Base-by-base conservation (phyloP, 2,797 vertebrate genomes). In the Diceros bicornis region DNA sequence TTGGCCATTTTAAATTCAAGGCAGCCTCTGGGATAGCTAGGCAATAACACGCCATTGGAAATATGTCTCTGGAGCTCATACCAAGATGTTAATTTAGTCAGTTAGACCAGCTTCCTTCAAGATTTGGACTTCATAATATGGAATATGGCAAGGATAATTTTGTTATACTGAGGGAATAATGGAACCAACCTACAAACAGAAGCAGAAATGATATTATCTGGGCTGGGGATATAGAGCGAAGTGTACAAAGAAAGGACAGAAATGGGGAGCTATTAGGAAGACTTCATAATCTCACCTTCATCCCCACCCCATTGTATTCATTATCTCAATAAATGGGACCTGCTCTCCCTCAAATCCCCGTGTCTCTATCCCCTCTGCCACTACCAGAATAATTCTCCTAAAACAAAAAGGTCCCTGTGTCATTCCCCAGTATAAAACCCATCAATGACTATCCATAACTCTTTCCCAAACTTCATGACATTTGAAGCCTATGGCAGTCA, bases 1-100 rank as follows among this genome's bases (percentile, higher is more conserved):
- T 87, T 96, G 75, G 11, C 17, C 55, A 84, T 66, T 97, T 90
- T 52, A 92, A 81, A 84, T 79, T 47, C 16, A 6, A 41, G 14
- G 6, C 9, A 62, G 16, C 3, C 25, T 90, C 75, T 84, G 44
- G 37, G 37, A 50, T 84, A 87, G n/a, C 21, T 17, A 84, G 68
- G 27, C 37, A 84, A 47, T 66, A 79, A 85, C 29, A 95, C 21
- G 7, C 6, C 55, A 37, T 29, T 84, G 29, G 29, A 66, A 23
- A 34, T 34, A 50, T 25, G 29, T 23, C 27, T 59, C 25, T 81
- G 85, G 62, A 55, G 27, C 7, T 75, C 47, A 25, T 55, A 71
- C 8, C 29, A 90, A 81, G 68, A 41, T 59, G 2, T 17, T 64
- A 72, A 25, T 55, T 61, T 50, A 27, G 32, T 55, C 44, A 50